These are phyloP conservation scores for Drosophila recens DNA, from an alignment of 2,888 invertebrate genomes.

Conservation along the genomic window DNA sequence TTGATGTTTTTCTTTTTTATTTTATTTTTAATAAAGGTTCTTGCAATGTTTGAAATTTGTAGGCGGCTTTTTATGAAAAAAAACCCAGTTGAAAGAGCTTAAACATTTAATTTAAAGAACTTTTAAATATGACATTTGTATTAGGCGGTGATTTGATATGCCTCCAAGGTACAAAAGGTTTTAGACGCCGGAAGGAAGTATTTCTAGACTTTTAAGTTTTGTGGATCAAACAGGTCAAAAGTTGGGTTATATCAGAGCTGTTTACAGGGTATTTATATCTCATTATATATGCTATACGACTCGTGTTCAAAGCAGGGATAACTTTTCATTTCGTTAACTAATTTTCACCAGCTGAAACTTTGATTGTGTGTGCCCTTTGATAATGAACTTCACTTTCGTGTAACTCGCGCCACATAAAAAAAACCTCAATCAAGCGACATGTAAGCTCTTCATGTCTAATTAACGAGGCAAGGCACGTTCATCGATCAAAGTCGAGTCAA, in stretches of 20 bases:
- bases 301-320: slow-evolving; percentile 16
- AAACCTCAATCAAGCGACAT: slow-evolving; percentile 36
- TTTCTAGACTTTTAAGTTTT: neutral
- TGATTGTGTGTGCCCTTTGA: slow-evolving; percentile 18
- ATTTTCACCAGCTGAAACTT: slow-evolving; percentile 14
- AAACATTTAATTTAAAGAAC: slow-evolving; percentile 17
- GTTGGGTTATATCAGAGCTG: neutral
- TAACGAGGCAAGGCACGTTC: slow-evolving; percentile 28
- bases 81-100: slow-evolving; percentile 2
- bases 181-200: neutral
- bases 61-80: neutral
- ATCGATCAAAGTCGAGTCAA: slow-evolving; percentile 32
- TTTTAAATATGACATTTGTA: slow-evolving; percentile 6
- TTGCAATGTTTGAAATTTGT: slow-evolving; percentile 20
- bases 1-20: neutral
- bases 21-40: slow-evolving; percentile 27
- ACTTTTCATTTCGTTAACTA: slow-evolving; percentile 9
- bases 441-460: slow-evolving; percentile 21
- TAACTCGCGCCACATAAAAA: slow-evolving; percentile 19
- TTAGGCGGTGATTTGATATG: slow-evolving; percentile 1
- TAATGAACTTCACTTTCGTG: slow-evolving; percentile 41
- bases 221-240: neutral
- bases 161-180: neutral
- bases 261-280: neutral
- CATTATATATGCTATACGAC: slow-evolving; percentile 18